A percentile compares a stretch with the other conserved stretches of the same genome.
phyloP scores from a whole-genome alignment of 2,888 invertebrate species.

The Acronicta aceris region DNA sequence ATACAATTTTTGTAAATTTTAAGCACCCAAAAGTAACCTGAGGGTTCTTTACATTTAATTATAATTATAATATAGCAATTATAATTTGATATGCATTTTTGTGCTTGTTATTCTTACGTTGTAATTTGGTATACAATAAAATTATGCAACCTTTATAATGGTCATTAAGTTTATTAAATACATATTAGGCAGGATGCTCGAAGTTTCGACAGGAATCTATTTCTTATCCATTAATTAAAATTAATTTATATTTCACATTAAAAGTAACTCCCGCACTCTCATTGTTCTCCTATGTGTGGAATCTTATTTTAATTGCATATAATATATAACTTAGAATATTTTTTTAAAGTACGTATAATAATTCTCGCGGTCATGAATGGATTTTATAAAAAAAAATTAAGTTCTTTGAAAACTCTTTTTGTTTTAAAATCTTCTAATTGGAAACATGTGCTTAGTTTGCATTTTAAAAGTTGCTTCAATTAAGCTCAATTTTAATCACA shows the following conservation, averaged over 20 bases:
- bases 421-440: too few species aligned
- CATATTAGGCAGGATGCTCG: not conserved
- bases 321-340: too few species aligned
- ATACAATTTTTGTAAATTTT: constrained; percentile 30
- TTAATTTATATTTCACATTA: not conserved
- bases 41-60: constrained; percentile 49
- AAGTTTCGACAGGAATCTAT: not conserved
- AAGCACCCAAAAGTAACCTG: constrained; percentile 35
- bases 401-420: too few species aligned
- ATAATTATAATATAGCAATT: constrained; percentile 41
- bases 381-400: too few species aligned
- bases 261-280: not conserved
- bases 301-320: too few species aligned
- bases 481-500: too few species aligned
- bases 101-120: constrained; percentile 24
- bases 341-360: too few species aligned
- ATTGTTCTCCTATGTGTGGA: not conserved
- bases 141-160: constrained; percentile 31
- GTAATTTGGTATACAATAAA: constrained; percentile 39
- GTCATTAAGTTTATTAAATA: not conserved
- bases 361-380: too few species aligned
- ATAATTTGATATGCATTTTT: constrained; percentile 39
- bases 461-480: too few species aligned
- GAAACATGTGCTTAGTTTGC: too few species aligned
- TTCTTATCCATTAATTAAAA: not conserved